Evolutionary conservation across 2,113 vertebrate species (phyloP).

Genomic region (Cynoglossus semilaevis): DNA sequence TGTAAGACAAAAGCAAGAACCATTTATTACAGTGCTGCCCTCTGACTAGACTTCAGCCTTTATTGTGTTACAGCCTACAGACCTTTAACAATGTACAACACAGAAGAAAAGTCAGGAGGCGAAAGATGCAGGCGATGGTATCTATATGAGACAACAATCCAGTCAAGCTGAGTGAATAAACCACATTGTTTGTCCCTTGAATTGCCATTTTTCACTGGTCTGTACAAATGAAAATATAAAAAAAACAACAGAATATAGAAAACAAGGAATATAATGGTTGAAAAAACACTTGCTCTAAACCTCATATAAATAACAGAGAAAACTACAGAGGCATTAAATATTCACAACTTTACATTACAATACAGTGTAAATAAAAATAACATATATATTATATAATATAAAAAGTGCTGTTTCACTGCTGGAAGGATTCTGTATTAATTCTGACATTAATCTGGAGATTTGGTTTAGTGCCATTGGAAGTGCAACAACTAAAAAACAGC

Average conservation of each 20-base stretch:
- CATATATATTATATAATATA: constrained; percentile 17
- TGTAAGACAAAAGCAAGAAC: too few species aligned
- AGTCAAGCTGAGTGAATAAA: constrained; percentile 31
- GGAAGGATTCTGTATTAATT: background rate
- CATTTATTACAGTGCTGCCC: too few species aligned
- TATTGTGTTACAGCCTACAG: constrained; percentile 6
- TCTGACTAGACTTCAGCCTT: background rate
- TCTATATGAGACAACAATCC: constrained; percentile 36
- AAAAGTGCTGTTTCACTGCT: constrained; percentile 31
- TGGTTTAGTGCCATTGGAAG: constrained; percentile 5
- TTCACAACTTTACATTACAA: constrained; percentile 30
- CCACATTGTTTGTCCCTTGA: constrained; percentile 40
- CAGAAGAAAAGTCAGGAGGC: constrained; percentile 34
- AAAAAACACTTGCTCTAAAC: background rate
- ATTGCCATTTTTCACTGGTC: constrained; percentile 21
- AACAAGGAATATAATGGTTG: background rate
- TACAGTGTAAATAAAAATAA: constrained; percentile 10
- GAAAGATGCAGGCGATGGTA: constrained; percentile 60
- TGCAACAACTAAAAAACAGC: constrained; percentile 24
- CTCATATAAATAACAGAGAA: constrained; percentile 51
- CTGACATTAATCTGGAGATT: constrained; percentile 4
- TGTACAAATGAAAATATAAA: background rate
- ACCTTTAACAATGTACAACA: constrained; percentile 48
- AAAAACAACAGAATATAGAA: background rate
- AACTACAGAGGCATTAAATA: constrained; percentile 21